Conservation (phyloP, 2,797 vertebrate genomes). For the Rhinophrynus dorsalis region DNA sequence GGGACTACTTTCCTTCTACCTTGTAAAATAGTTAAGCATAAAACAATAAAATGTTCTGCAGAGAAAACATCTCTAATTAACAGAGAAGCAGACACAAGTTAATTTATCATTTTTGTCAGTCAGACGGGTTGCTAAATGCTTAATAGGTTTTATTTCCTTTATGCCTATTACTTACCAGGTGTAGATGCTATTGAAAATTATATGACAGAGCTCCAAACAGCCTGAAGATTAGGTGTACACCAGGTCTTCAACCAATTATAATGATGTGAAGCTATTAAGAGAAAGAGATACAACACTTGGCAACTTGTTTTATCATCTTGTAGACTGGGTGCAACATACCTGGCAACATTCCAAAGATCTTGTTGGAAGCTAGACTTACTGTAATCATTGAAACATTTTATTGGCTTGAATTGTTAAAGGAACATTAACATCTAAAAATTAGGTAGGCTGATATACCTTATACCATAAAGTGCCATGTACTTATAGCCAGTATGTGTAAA, state of each 20-base stretch:
- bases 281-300: conserved; percentile 50
- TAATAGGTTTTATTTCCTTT: conserved; percentile 49
- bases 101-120: conserved; percentile 19
- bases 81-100: conserved; percentile 19
- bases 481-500: no score
- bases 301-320: conserved; percentile 14
- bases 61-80: conserved; percentile 7
- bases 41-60: no score
- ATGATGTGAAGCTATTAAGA: conserved; percentile 56
- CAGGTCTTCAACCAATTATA: conserved; percentile 59
- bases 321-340: no score
- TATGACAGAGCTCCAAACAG: conserved; percentile 62
- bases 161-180: conserved; percentile 21
- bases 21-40: no score
- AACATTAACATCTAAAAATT: no score
- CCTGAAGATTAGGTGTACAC: conserved; percentile 65
- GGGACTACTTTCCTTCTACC: no score
- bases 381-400: no score
- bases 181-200: conserved; percentile 32
- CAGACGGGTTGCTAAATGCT: conserved; percentile 54
- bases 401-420: no score
- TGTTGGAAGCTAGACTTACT: no score
- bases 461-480: no score
- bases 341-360: no score
- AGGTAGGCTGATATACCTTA: no score